These are phyloP conservation scores for Drosophila sulfurigaster DNA, from an alignment of 1,140 invertebrate species.

Conservation along the genomic window DNA sequence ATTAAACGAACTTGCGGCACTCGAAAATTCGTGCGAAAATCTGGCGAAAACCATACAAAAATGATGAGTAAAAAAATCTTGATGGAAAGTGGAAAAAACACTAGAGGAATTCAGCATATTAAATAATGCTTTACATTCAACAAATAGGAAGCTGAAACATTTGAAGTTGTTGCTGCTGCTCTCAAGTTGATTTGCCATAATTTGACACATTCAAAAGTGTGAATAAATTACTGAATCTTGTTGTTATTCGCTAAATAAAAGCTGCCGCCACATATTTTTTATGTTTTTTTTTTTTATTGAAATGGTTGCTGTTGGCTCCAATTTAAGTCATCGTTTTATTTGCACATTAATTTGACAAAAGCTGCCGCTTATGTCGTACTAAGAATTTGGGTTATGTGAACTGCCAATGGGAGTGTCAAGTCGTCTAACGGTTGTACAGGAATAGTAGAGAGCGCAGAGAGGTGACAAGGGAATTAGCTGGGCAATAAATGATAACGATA, in stretches of 20 bases:
- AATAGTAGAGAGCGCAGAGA: background rate
- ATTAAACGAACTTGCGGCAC: constrained; percentile 29
- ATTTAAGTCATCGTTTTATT: constrained; percentile 39
- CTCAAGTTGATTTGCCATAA: constrained; percentile 15
- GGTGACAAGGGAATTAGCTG: background rate
- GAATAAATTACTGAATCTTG: constrained; percentile 4
- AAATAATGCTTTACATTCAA: constrained; percentile 1
- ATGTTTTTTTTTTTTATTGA: constrained; percentile 14
- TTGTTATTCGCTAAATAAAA: constrained; percentile 24
- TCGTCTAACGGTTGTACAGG: background rate
- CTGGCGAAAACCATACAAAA: background rate
- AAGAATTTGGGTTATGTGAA: constrained; percentile 59
- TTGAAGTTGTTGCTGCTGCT: background rate
- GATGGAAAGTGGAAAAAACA: constrained; percentile 4
- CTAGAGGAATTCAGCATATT: constrained; percentile 1
- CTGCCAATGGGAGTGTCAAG: constrained; percentile 5
- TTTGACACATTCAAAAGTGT: constrained; percentile 22
- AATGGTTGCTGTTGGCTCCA: constrained; percentile 35
- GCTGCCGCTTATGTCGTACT: constrained; percentile 41
- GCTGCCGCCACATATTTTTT: constrained; percentile 43
- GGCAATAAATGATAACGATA: constrained; percentile 26
- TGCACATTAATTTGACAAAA: constrained; percentile 60
- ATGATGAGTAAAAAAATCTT: background rate
- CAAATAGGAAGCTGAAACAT: constrained; percentile 1
- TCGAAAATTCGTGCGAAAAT: constrained; percentile 1